phyloP scores from a whole-genome alignment of 1,140 invertebrate genomes.

The Drosophila tani region DNA sequence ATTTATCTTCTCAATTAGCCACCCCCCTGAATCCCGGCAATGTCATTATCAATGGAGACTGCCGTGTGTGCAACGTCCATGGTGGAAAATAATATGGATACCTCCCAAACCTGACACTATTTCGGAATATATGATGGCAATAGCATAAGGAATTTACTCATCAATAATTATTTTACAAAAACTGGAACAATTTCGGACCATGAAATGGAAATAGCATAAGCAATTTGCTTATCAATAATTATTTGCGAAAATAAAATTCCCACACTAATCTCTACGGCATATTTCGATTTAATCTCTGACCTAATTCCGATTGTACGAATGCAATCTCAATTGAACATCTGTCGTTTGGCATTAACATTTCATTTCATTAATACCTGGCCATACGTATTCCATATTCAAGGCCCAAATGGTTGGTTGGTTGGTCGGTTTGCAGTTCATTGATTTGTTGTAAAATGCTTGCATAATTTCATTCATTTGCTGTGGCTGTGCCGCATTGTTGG shows the following conservation, averaged over 20 bases:
- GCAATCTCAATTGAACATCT: conserved; percentile 11
- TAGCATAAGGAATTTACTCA: conserved; percentile 3
- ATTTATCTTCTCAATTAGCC: conserved; percentile 15
- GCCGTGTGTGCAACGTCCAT: conserved; percentile 61
- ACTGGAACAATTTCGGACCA: background rate
- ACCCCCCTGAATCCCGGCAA: conserved; percentile 66
- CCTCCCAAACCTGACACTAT: background rate
- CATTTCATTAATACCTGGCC: conserved; percentile 31
- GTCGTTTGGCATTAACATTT: conserved; percentile 39
- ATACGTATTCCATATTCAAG: conserved; percentile 15
- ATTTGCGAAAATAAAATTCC: conserved; percentile 35
- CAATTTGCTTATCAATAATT: conserved; percentile 24
- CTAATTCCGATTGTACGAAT: conserved; percentile 21
- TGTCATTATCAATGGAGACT: conserved; percentile 70
- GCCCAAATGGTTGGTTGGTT: conserved; percentile 13
- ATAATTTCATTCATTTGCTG: conserved; percentile 51
- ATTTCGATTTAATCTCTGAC: conserved; percentile 46
- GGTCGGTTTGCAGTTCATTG: conserved; percentile 32
- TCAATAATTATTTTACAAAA: conserved; percentile 12
- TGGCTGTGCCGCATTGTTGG: conserved; percentile 32
- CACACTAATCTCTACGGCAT: conserved; percentile 31
- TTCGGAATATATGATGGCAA: conserved; percentile 15
- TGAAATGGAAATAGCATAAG: conserved; percentile 14
- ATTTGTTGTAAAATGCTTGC: conserved; percentile 51
- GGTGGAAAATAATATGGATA: conserved; percentile 53